Evolutionary conservation across 2,113 vertebrate species (phyloP).

Genomic region (Thomomys bottae): DNA sequence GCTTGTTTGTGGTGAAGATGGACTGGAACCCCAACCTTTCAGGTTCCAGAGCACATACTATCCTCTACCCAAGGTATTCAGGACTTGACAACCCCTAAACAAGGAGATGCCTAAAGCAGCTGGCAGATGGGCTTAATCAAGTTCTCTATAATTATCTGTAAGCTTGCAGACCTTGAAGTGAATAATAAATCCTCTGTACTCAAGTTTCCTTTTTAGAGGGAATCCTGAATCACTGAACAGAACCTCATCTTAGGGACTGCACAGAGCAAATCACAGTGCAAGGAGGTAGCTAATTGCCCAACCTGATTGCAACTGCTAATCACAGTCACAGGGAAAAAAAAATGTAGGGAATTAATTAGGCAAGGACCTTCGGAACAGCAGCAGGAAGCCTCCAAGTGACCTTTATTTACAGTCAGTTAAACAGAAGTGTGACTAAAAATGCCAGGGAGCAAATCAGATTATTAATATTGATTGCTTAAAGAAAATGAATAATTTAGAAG

Average conservation of each 20-base stretch:
- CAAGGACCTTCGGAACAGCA: conserved; percentile 90
- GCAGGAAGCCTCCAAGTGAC: conserved; percentile 91
- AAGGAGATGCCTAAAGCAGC: conserved; percentile 57
- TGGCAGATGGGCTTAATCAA: conserved; percentile 70
- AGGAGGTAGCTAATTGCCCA: conserved; percentile 89
- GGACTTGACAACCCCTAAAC: conserved; percentile 30
- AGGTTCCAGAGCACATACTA: not conserved
- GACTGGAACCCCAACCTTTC: not conserved
- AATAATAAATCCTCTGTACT: conserved; percentile 76
- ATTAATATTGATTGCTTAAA: conserved; percentile 94
- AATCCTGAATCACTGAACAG: conserved; percentile 68
- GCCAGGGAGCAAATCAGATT: conserved; percentile 91
- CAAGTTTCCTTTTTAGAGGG: conserved; percentile 66
- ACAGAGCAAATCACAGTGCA: conserved; percentile 84
- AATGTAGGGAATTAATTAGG: conserved; percentile 91
- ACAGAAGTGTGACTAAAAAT: conserved; percentile 93
- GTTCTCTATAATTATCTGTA: conserved; percentile 76
- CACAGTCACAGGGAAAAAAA: conserved; percentile 87
- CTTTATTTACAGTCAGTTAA: conserved; percentile 95
- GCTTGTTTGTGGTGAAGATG: not conserved
- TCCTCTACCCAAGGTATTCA: not conserved
- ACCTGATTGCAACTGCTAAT: conserved; percentile 92
- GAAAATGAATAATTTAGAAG: conserved; percentile 93
- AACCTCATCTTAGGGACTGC: conserved; percentile 74
- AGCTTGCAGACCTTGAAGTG: conserved; percentile 76